phyloP scores from a whole-genome alignment of 2,888 invertebrate species.

The Drosophila stalkeri region DNA sequence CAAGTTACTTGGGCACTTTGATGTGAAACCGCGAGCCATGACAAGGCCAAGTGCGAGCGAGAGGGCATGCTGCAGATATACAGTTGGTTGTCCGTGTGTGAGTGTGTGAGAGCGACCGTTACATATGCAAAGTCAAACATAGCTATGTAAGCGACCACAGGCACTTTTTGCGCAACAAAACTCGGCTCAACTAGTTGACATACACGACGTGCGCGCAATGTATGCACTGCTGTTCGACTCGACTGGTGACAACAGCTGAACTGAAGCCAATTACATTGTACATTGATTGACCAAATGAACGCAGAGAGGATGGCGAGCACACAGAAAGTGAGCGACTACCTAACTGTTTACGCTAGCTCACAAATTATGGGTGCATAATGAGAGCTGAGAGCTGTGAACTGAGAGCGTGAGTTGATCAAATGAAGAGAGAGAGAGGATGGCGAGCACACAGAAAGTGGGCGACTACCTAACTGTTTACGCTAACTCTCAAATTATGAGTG shows the following conservation, averaged over 20 bases:
- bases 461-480: conserved; percentile 54
- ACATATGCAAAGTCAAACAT: conserved; percentile 72
- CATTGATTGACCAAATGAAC: conserved; percentile 63
- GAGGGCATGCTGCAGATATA: conserved; percentile 23
- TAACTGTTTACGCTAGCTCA: conserved; percentile 57
- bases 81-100: conserved; percentile 20
- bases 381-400: not conserved
- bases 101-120: conserved; percentile 37
- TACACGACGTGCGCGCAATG: conserved; percentile 60
- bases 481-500: conserved; percentile 60
- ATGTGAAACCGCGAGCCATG: conserved; percentile 27
- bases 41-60: conserved; percentile 43
- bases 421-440: conserved; percentile 20
- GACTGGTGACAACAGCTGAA: not conserved
- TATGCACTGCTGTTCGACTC: conserved; percentile 9
- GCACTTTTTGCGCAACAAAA: conserved; percentile 22
- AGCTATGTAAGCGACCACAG: conserved; percentile 43
- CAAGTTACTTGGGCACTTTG: conserved; percentile 50
- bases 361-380: conserved; percentile 55
- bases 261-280: conserved; percentile 46
- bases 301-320: conserved; percentile 17
- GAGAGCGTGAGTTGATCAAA: too few relatives aligned
- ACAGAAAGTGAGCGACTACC: conserved; percentile 1
- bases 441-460: conserved; percentile 10
- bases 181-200: conserved; percentile 39